A percentile compares a stretch with the other conserved stretches of the same genome.
These are phyloP conservation scores for Rhagophthalmus giganteus DNA, from an alignment of 2,888 invertebrate genomes.

Conservation along the genomic window DNA sequence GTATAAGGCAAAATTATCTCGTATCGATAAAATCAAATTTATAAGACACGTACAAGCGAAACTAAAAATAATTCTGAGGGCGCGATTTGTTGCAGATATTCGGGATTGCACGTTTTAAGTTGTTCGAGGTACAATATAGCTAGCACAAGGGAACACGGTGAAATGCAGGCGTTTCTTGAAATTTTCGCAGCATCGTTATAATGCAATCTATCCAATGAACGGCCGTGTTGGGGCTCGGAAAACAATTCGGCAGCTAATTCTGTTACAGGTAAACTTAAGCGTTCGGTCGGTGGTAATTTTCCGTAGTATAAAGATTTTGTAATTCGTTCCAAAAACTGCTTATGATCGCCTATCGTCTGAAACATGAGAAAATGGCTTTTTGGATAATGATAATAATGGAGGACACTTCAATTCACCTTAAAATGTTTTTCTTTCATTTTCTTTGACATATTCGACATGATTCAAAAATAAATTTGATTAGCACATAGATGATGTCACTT, in stretches of 20 bases:
- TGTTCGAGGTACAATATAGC: constrained; percentile 93
- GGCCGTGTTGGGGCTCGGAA: constrained; percentile 75
- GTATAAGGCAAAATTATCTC: too few relatives aligned
- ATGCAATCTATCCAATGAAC: constrained; percentile 75
- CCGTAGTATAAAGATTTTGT: constrained; percentile 90
- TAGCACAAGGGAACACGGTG: constrained; percentile 90
- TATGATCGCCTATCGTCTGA: constrained; percentile 70
- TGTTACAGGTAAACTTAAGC: constrained; percentile 78
- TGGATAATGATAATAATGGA: neutral
- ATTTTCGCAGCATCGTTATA: constrained; percentile 76
- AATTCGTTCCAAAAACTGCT: constrained; percentile 78
- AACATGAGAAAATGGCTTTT: neutral
- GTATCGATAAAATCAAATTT: neutral
- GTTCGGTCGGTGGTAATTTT: constrained; percentile 69
- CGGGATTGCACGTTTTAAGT: constrained; percentile 77
- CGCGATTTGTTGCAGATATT: constrained; percentile 79
- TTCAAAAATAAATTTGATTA: too few relatives aligned
- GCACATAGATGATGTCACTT: too few relatives aligned
- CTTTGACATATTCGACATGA: constrained; percentile 47
- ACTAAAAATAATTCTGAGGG: constrained; percentile 94
- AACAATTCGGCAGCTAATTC: constrained; percentile 86
- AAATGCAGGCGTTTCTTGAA: constrained; percentile 79
- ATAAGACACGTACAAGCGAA: constrained; percentile 72
- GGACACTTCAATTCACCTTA: constrained; percentile 34
- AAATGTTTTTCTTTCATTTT: constrained; percentile 39